These are phyloP conservation scores for Urosaurus nigricauda DNA, from an alignment of 2,797 vertebrate genomes.

Conservation along the genomic window DNA sequence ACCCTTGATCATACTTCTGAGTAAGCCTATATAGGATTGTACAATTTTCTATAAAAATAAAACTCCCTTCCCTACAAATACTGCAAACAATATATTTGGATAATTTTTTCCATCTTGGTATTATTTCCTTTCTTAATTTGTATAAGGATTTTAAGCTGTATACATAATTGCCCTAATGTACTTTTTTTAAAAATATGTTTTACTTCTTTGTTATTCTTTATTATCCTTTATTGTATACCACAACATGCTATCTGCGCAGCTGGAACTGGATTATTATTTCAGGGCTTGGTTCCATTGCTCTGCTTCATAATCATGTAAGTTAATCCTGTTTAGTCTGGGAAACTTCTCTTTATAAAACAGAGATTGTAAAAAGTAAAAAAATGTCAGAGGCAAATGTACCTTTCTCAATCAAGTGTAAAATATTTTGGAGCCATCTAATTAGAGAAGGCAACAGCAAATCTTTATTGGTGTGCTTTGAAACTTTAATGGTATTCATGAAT, in stretches of 20 bases:
- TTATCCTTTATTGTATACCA: conserved; percentile 21
- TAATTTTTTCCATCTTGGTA: background rate
- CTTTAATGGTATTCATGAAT: background rate
- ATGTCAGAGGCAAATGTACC: background rate
- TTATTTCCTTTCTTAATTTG: no score
- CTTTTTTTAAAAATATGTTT: background rate
- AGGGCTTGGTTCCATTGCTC: conserved; percentile 11
- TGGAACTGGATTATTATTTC: conserved; percentile 26
- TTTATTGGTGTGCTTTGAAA: conserved; percentile 44
- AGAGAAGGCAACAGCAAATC: conserved; percentile 34
- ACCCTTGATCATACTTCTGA: background rate
- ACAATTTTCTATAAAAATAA: conserved; percentile 21
- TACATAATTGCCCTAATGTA: conserved; percentile 25
- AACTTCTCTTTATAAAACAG: conserved; percentile 24
- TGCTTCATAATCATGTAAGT: conserved; percentile 11
- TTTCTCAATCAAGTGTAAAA: conserved; percentile 36
- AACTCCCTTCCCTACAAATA: background rate
- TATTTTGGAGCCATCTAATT: background rate
- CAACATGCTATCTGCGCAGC: conserved; percentile 17
- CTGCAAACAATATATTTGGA: background rate
- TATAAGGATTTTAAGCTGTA: background rate
- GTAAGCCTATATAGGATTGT: conserved; percentile 4
- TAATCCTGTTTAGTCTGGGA: conserved; percentile 29
- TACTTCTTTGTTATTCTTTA: background rate
- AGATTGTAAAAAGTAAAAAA: conserved; percentile 33